Evolutionary conservation across 1,140 invertebrate species (phyloP).

Genomic region (Caenorhabditis inopinata): DNA sequence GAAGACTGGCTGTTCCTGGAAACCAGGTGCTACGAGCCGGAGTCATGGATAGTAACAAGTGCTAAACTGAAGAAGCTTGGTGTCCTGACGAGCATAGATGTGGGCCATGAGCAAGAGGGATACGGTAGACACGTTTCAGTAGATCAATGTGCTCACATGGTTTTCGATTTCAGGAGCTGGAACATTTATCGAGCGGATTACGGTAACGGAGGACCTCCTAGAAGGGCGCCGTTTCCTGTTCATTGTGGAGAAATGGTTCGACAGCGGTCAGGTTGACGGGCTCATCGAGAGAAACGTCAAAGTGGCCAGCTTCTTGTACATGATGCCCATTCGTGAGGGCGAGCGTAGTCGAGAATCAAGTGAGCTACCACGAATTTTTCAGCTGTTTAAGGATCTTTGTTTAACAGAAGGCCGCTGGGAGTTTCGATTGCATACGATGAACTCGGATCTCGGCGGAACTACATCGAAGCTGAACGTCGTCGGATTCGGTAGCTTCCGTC

Average conservation of each 20-base stretch:
- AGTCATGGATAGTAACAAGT: not conserved
- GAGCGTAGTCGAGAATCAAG: constrained; percentile 11
- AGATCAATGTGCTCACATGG: not conserved
- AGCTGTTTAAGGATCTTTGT: not conserved
- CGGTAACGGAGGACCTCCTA: constrained; percentile 47
- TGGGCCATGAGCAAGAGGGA: constrained; percentile 49
- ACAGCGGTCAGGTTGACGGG: constrained; percentile 52
- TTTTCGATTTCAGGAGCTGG: constrained; percentile 46
- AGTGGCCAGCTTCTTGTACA: constrained; percentile 39
- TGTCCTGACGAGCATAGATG: constrained; percentile 43
- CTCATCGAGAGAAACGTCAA: constrained; percentile 46
- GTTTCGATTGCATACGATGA: constrained; percentile 37
- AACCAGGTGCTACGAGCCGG: not conserved
- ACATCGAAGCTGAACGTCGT: constrained; percentile 43
- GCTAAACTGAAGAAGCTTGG: not conserved
- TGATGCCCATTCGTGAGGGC: not conserved
- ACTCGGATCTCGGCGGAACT: constrained; percentile 46
- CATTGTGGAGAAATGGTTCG: constrained; percentile 48
- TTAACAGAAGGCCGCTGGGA: constrained; percentile 49
- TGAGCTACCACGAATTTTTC: not conserved
- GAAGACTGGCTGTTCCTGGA: not conserved
- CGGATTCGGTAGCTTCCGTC: constrained; percentile 38
- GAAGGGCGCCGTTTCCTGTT: constrained; percentile 44
- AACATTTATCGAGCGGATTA: constrained; percentile 48
- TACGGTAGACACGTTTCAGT: constrained; percentile 37